Evolutionary conservation across 2,113 vertebrate species (phyloP).

Genomic region (Eulacestoma nigropectus): DNA sequence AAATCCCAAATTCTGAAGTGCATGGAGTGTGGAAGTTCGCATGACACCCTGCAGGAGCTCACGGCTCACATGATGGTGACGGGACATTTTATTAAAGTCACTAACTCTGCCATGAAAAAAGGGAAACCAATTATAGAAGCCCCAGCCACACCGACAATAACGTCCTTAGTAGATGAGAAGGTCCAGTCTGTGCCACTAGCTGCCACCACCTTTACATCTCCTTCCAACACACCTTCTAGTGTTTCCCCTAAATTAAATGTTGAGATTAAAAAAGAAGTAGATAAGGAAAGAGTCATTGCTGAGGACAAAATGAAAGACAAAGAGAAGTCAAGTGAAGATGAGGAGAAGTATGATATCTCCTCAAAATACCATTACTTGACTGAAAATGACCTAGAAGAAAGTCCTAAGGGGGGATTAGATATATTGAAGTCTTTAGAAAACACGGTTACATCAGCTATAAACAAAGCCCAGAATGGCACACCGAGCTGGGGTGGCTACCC

Average conservation of each 20-base stretch:
- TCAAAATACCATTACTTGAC: conserved; percentile 97
- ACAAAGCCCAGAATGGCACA: conserved; percentile 97
- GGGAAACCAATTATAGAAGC: conserved; percentile 92
- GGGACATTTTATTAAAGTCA: conserved; percentile 98
- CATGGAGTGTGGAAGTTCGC: conserved; percentile 98
- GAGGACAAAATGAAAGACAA: conserved; percentile 87
- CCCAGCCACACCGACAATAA: conserved; percentile 71
- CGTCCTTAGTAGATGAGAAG: conserved; percentile 84
- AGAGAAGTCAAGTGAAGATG: conserved; percentile 80
- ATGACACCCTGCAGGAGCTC: conserved; percentile 94
- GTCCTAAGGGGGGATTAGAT: conserved; percentile 94
- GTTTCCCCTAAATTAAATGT: conserved; percentile 83
- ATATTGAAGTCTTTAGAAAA: conserved; percentile 98
- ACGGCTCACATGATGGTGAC: conserved; percentile 99
- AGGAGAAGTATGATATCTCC: conserved; percentile 92
- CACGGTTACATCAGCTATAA: conserved; percentile 97
- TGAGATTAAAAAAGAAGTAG: conserved; percentile 92
- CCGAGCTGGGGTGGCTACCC: conserved; percentile 98
- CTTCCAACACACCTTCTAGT: conserved; percentile 82
- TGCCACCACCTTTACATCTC: conserved; percentile 92
- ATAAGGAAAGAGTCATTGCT: conserved; percentile 82
- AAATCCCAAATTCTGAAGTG: conserved; percentile 99
- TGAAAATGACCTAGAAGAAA: conserved; percentile 94
- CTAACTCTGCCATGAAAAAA: conserved; percentile 97
- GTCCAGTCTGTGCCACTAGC: conserved; percentile 95